Percentiles rank a stretch among this genome's conserved stretches.
Conservation (phyloP, 92 coral and sea anemone genomes). For the Epizoanthus scotinus region DNA sequence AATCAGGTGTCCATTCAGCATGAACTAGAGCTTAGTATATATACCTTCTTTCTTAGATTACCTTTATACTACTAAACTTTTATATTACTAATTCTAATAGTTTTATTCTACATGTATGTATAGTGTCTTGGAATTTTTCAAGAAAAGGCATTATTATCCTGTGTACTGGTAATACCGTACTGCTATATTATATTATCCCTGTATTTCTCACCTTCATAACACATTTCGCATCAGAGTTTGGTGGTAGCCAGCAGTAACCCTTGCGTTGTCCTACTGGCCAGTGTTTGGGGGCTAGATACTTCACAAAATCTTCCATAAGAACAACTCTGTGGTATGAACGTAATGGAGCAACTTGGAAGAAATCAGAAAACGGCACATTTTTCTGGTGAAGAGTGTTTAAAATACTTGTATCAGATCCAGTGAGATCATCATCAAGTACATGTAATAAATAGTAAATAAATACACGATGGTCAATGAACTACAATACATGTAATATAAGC, state of each 20-base stretch:
- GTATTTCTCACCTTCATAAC: slow-evolving; percentile 63
- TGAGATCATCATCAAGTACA: neutral
- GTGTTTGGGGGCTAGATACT: slow-evolving; percentile 62
- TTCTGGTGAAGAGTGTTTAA: slow-evolving; percentile 49
- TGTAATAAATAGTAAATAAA: neutral
- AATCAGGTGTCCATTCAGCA: too few relatives aligned
- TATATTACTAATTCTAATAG: too few relatives aligned
- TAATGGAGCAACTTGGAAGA: slow-evolving; percentile 79
- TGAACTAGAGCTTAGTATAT: too few relatives aligned
- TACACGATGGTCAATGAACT: neutral
- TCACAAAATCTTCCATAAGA: slow-evolving; percentile 75
- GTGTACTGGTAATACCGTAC: too few relatives aligned
- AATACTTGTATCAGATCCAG: too few relatives aligned
- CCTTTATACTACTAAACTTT: too few relatives aligned
- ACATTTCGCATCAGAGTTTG: slow-evolving; percentile 61
- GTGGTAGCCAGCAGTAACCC: slow-evolving; percentile 90
- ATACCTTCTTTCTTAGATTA: too few relatives aligned
- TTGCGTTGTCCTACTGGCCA: slow-evolving; percentile 83
- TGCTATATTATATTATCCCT: too few relatives aligned
- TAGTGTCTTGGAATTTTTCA: too few relatives aligned
- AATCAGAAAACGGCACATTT: slow-evolving; percentile 85
- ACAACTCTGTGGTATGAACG: slow-evolving; percentile 70
- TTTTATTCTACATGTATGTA: too few relatives aligned
- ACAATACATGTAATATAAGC: too few relatives aligned
- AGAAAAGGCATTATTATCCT: too few relatives aligned